A percentile compares a stretch with the other conserved stretches of the same genome.
Conservation (phyloP, 2,797 vertebrate species). For the Acanthurus leucopareius region DNA sequence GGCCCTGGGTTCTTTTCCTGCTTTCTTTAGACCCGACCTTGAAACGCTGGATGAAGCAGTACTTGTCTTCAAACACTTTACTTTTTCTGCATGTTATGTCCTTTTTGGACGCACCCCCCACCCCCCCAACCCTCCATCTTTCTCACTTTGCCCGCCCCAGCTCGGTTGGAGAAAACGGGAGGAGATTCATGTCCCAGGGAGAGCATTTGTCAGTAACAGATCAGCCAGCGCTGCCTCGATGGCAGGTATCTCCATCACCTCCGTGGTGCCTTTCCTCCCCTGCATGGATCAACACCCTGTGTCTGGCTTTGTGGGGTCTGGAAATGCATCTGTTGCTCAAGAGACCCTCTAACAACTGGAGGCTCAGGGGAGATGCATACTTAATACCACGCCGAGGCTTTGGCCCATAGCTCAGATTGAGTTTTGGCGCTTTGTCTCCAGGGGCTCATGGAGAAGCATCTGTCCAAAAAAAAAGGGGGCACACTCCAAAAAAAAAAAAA, state of each 20-base stretch:
- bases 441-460: conserved; percentile 29
- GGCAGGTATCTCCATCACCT: conserved; percentile 84
- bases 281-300: conserved; percentile 75
- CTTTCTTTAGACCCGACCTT: conserved; percentile 46
- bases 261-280: conserved; percentile 68
- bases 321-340: conserved; percentile 67
- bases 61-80: conserved; percentile 27
- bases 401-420: conserved; percentile 53
- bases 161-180: conserved; percentile 63
- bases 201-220: conserved; percentile 84
- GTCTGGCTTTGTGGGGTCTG: conserved; percentile 71
- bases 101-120: conserved; percentile 37
- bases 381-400: conserved; percentile 55
- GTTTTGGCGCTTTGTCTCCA: conserved; percentile 43
- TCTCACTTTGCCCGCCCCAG: conserved; percentile 43
- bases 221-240: conserved; percentile 67
- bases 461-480: neutral
- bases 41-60: conserved; percentile 54
- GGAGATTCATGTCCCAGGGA: conserved; percentile 77
- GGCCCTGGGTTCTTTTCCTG: conserved; percentile 17
- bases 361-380: conserved; percentile 53
- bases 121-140: conserved; percentile 35
- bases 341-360: conserved; percentile 63
- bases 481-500: neutral
- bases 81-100: conserved; percentile 51